Conservation (phyloP, 2,113 vertebrate species). For the Catharus minimus region DNA sequence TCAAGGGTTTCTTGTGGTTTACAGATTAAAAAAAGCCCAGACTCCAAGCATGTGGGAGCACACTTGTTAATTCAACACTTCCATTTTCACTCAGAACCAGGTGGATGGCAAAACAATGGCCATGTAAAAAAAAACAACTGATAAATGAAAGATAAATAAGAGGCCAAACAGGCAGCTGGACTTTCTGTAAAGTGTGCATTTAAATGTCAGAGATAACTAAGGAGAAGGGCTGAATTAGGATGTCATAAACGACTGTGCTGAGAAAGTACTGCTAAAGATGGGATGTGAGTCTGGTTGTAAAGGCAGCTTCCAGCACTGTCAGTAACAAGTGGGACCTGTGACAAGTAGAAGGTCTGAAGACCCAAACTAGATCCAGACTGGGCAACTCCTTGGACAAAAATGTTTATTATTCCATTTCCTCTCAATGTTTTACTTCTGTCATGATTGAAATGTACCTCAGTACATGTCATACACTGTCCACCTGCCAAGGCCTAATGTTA, state of each 20-base stretch:
- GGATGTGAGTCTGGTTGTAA: background rate
- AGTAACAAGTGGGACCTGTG: background rate
- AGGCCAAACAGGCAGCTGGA: background rate
- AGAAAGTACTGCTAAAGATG: background rate
- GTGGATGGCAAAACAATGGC: background rate
- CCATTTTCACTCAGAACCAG: background rate
- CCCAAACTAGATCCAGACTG: background rate
- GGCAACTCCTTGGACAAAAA: background rate
- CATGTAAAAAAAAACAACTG: background rate
- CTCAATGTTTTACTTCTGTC: background rate
- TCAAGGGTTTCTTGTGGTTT: background rate
- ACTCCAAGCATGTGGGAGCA: background rate
- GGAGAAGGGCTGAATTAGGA: background rate
- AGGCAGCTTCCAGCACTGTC: background rate
- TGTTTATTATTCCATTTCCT: background rate
- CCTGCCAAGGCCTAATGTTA: background rate
- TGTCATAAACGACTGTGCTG: background rate
- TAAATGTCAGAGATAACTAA: background rate
- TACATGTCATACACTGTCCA: background rate
- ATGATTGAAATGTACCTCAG: background rate
- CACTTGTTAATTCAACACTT: background rate
- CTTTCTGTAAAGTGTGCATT: background rate
- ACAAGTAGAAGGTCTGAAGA: background rate
- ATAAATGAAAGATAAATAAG: rapidly evolving
- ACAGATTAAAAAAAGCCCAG: background rate